Evolutionary conservation across 2,888 invertebrate genomes (phyloP), one percentile per base, ranked within the genome.

Genomic region (Agrypnus murinus): DNA sequence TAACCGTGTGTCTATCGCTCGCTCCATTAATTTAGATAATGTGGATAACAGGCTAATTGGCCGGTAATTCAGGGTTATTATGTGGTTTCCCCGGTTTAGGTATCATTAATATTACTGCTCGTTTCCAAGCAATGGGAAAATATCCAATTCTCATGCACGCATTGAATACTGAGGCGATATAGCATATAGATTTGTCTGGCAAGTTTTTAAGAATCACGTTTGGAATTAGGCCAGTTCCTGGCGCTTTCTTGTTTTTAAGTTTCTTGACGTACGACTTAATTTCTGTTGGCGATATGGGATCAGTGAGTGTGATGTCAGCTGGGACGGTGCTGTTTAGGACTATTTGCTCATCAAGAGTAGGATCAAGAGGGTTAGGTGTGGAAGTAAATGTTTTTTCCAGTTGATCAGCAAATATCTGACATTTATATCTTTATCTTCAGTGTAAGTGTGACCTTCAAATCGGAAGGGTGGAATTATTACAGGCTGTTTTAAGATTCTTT

Each of bases 1-100:
- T n/a, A n/a, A n/a, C n/a, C n/a, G n/a, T n/a, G n/a, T n/a, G n/a
- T n/a, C n/a, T n/a, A n/a, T n/a, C n/a, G n/a, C n/a, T n/a, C n/a
- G n/a, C n/a, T n/a, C n/a, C n/a, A n/a, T n/a, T n/a, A n/a, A n/a
- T n/a, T n/a, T n/a, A n/a, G n/a, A n/a, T n/a, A n/a, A n/a, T n/a
- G n/a, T n/a, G n/a, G n/a, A n/a, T n/a, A n/a, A n/a, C n/a, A n/a
- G n/a, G n/a, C n/a, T n/a, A n/a, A n/a, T n/a, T n/a, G n/a, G n/a
- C n/a, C n/a, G n/a, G n/a, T n/a, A n/a, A n/a, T n/a, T n/a, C n/a
- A n/a, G n/a, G n/a, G n/a, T 60, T 62, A 8, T 43, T 65, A 40
- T 65, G 68, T 12, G 63, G 59, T 53, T 75, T 71, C 1, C 72
- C 70, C 7, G 74, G 74, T 69, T 75, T 76, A 9, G 14, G 65